These are phyloP conservation scores for Zonotrichia leucophrys DNA, from an alignment of 2,113 vertebrate species.

Conservation along the genomic window DNA sequence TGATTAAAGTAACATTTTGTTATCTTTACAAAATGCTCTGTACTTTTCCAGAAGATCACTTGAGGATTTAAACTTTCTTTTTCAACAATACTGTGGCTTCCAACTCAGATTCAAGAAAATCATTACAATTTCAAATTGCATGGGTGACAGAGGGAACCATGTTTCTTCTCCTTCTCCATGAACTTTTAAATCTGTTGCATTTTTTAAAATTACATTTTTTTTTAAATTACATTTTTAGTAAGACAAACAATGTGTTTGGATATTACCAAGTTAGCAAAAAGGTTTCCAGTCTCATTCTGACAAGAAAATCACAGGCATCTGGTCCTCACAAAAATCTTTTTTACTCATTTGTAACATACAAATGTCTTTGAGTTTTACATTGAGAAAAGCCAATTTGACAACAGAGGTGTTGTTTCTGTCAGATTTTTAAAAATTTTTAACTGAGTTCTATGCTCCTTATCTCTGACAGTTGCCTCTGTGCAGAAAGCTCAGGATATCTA, in stretches of 20 bases:
- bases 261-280: neutral
- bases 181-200: neutral
- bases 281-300: neutral
- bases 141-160: neutral
- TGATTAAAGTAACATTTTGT: neutral
- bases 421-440: neutral
- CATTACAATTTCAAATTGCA: neutral
- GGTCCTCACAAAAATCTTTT: neutral
- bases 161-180: neutral
- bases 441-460: rapidly evolving
- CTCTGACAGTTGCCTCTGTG: neutral
- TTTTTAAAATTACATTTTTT: too few relatives aligned
- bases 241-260: neutral
- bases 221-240: neutral
- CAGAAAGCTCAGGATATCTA: neutral
- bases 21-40: neutral
- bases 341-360: neutral
- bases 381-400: neutral
- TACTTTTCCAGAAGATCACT: neutral
- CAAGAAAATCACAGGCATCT: neutral
- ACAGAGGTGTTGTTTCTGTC: neutral
- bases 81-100: neutral
- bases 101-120: neutral
- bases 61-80: neutral
- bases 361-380: neutral